A percentile compares a stretch with the other conserved stretches of the same genome.
Evolutionary conservation across 1,140 invertebrate species (phyloP).

Genomic region (Drosophila quadrilineata): DNA sequence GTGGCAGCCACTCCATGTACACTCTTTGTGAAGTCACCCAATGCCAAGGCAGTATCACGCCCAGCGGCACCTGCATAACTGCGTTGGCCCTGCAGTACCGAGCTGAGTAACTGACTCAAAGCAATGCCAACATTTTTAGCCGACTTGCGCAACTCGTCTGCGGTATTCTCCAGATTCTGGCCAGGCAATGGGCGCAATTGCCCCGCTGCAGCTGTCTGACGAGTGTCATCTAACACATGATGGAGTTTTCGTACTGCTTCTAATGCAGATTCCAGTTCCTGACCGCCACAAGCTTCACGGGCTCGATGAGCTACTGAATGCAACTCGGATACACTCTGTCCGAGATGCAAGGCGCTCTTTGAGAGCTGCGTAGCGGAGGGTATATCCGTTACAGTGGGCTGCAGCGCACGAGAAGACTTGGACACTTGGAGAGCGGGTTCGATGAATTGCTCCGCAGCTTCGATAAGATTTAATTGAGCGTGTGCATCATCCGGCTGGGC

Average conservation of each 20-base stretch:
- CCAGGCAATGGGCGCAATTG: conserved; percentile 91
- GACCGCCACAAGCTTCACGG: conserved; percentile 92
- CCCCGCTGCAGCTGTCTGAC: conserved; percentile 87
- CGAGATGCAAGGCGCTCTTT: conserved; percentile 71
- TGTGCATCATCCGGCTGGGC: conserved; percentile 88
- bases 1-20: conserved; percentile 88
- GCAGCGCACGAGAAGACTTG: conserved; percentile 89
- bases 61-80: conserved; percentile 92
- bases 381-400: conserved; percentile 93
- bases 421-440: conserved; percentile 87
- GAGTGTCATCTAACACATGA: conserved; percentile 91
- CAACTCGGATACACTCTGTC: conserved; percentile 83
- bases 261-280: conserved; percentile 91
- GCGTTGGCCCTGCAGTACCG: conserved; percentile 91
- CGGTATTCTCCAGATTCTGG: conserved; percentile 91
- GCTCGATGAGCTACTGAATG: conserved; percentile 90
- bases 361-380: conserved; percentile 86
- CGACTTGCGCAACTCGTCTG: conserved; percentile 86
- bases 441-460: conserved; percentile 92
- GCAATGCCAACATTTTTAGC: conserved; percentile 85
- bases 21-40: conserved; percentile 87
- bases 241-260: conserved; percentile 91
- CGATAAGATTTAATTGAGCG: conserved; percentile 91
- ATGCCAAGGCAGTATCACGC: conserved; percentile 88
- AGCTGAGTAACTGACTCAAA: conserved; percentile 92